Percentiles rank a stretch among this genome's conserved stretches.
Conservation (phyloP, 1,140 invertebrate genomes). For the Pseudobourletiella spinata region DNA sequence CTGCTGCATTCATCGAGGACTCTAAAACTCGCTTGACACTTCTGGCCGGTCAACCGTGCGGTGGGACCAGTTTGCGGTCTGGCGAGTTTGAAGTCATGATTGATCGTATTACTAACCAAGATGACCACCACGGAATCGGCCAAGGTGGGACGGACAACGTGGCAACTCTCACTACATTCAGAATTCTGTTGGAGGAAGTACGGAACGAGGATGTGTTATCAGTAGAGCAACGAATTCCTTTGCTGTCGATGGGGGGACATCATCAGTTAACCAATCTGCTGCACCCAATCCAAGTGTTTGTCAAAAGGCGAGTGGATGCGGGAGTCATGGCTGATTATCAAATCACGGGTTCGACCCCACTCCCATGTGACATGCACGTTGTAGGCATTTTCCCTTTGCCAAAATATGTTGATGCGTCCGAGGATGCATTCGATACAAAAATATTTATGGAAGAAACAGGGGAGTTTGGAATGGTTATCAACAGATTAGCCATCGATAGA, state of each 20-base stretch:
- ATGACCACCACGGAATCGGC: constrained; percentile 88
- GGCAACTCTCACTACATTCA: constrained; percentile 66
- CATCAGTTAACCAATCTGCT: background rate
- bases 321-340: background rate
- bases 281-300: background rate
- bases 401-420: background rate
- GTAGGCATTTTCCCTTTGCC: background rate
- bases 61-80: constrained; percentile 64
- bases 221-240: background rate
- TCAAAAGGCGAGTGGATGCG: background rate
- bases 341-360: background rate
- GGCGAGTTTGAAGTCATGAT: constrained; percentile 88
- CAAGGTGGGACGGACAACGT: constrained; percentile 85
- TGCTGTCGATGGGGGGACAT: background rate
- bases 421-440: background rate
- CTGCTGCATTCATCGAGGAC: constrained; percentile 81
- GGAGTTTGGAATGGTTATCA: background rate
- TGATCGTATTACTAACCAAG: constrained; percentile 83
- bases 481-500: background rate
- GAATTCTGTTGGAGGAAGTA: constrained; percentile 58
- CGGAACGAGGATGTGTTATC: background rate
- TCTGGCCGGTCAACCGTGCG: constrained; percentile 75
- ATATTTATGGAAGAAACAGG: background rate
- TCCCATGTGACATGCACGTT: background rate
- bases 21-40: constrained; percentile 60